A percentile compares a stretch with the other conserved stretches of the same genome.
Conservation (phyloP, 2,113 vertebrate species). For the Cololabis saira region DNA sequence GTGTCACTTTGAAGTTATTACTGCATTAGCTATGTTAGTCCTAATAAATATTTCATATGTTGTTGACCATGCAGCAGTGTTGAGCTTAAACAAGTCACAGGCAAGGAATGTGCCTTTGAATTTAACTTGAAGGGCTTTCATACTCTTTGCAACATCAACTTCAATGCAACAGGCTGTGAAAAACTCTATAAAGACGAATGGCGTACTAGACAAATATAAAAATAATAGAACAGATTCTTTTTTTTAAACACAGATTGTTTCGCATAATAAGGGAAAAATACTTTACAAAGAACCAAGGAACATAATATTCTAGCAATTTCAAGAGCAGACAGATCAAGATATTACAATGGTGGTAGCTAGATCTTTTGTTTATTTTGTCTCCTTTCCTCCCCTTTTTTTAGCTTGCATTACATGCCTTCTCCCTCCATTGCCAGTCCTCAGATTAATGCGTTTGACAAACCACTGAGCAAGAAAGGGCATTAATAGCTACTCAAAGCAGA, state of each 20-base stretch:
- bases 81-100: conserved; percentile 26
- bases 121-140: conserved; percentile 20
- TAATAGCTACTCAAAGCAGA: conserved; percentile 82
- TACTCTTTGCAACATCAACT: background rate
- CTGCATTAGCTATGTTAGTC: conserved; percentile 34
- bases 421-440: conserved; percentile 57
- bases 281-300: conserved; percentile 9
- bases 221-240: background rate
- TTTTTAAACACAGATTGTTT: conserved; percentile 19
- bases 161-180: conserved; percentile 14
- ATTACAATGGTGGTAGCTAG: background rate
- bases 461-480: conserved; percentile 82
- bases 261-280: background rate
- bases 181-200: conserved; percentile 27
- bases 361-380: background rate
- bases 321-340: conserved; percentile 24
- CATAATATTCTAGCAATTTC: background rate
- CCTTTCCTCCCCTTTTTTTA: background rate
- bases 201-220: conserved; percentile 36
- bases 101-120: conserved; percentile 25
- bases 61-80: conserved; percentile 23
- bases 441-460: conserved; percentile 82
- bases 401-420: conserved; percentile 14
- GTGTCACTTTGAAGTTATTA: conserved; percentile 37
- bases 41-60: conserved; percentile 38